These are phyloP conservation scores for Alcis repandata DNA, from an alignment of 2,888 invertebrate genomes.

Conservation along the genomic window DNA sequence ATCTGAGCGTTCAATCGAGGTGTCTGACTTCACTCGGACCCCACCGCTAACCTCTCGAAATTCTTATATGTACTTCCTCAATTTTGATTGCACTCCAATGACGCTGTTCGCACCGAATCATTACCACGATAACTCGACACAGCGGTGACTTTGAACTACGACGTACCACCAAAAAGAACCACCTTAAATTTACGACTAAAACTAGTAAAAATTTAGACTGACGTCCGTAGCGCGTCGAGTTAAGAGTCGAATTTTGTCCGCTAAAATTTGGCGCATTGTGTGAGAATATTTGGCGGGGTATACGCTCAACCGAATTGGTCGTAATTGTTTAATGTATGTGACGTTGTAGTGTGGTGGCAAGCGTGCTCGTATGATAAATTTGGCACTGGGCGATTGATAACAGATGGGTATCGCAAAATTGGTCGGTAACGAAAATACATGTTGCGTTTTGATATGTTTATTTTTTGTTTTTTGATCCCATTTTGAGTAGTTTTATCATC, in stretches of 20 bases:
- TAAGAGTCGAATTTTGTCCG: constrained; percentile 8
- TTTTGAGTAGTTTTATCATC: too few species aligned
- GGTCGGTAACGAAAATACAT: too few species aligned
- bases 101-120: constrained; percentile 48
- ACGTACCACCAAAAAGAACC: constrained; percentile 23
- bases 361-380: constrained; percentile 33
- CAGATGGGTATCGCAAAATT: constrained; percentile 35
- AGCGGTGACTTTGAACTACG: constrained; percentile 78
- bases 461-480: too few species aligned
- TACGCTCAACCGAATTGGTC: constrained; percentile 64
- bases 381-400: constrained; percentile 51
- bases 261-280: constrained; percentile 34
- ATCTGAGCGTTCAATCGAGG: constrained; percentile 4
- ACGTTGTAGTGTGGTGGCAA: constrained; percentile 45
- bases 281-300: constrained; percentile 57
- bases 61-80: constrained; percentile 45
- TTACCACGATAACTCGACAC: constrained; percentile 39
- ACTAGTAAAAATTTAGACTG: not conserved
- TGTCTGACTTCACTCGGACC: constrained; percentile 20
- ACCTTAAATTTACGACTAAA: constrained; percentile 11
- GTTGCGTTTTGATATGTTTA: too few species aligned
- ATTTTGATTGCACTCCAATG: constrained; percentile 41
- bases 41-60: constrained; percentile 9
- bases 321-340: constrained; percentile 77
- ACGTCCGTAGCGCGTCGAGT: constrained; percentile 1